Evolutionary conservation across 2,113 vertebrate genomes (phyloP), one percentile per base, ranked within the genome.

Genomic region (Neotoma lepida): DNA sequence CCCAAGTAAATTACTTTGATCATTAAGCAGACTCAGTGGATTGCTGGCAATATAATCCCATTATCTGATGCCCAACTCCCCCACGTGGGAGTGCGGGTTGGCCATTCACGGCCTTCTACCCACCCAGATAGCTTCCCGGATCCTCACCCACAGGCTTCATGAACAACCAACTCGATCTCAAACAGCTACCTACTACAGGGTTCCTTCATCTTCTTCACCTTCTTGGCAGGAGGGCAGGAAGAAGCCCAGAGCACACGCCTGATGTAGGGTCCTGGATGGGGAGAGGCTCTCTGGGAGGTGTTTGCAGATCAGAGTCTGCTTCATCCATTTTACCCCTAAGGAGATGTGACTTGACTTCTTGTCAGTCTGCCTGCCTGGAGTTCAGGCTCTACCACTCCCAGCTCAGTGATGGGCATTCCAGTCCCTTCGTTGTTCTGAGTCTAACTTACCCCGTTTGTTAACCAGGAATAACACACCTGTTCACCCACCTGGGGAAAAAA

Each of bases 261-360:
- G 4, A 46, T 0, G 0, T 77, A 2, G 73, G 39, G 41, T 10
- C 61, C 63, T 70, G 22, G 63, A n/a, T 0, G 4, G 30, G 14
- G 66, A 35, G 0, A 77, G 51, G 64, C 13, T 70, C 3, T 76
- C 71, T 30, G 14, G 15, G 64, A 51, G 6, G 58, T 22, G 35
- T 22, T 33, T 66, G 6, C 13, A 41, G 49, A 24, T 44, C 66
- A 54, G 24, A 22, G 15, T 41, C 33, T 9, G 4, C 2, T 51
- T 54, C 86, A 9, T 9, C 24, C 9, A 5, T 70, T 77, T 44
- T 7, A 35, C 46, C 9, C 10, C 58, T 76, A 0, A 22, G 30
- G 44, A 77, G 39, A 39, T 58, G 41, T 9, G 24, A 33, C 2
- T 17, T 30, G 35, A 49, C 4, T 0, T 88, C 66, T 1, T 4